These are phyloP conservation scores for Thalassoma bifasciatum DNA, from an alignment of 2,113 vertebrate genomes.

Conservation along the genomic window DNA sequence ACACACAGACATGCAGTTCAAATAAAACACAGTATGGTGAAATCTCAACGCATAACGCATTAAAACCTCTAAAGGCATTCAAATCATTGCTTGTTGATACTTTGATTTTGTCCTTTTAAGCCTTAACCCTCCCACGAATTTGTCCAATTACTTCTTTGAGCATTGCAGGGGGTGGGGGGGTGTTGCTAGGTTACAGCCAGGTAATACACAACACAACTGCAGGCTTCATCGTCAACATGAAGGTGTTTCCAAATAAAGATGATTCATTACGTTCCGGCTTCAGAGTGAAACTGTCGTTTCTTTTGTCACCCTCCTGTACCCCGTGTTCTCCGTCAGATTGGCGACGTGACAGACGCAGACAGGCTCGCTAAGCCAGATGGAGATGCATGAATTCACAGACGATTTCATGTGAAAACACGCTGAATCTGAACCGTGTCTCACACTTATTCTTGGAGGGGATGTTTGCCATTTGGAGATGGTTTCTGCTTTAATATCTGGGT, in stretches of 20 bases:
- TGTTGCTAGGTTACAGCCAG: constrained; percentile 75
- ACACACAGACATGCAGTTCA: background rate
- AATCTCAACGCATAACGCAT: background rate
- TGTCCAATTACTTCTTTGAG: constrained; percentile 59
- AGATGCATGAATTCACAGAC: constrained; percentile 67
- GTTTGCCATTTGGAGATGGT: constrained; percentile 11
- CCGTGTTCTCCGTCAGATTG: constrained; percentile 35
- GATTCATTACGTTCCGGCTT: constrained; percentile 47
- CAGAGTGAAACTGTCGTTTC: constrained; percentile 28
- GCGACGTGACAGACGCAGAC: constrained; percentile 51
- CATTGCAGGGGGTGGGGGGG: constrained; percentile 8
- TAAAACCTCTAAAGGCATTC: constrained; percentile 34
- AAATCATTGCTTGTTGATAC: constrained; percentile 42
- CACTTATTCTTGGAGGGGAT: constrained; percentile 19
- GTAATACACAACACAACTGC: constrained; percentile 45
- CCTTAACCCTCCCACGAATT: constrained; percentile 37
- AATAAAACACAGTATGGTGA: background rate
- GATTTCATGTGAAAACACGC: constrained; percentile 55
- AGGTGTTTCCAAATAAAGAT: constrained; percentile 61
- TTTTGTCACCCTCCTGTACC: constrained; percentile 41
- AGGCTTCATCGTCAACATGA: constrained; percentile 44
- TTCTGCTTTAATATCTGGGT: constrained; percentile 24
- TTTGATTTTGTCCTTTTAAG: constrained; percentile 32
- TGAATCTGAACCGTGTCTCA: constrained; percentile 42
- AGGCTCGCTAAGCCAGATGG: constrained; percentile 62